phyloP scores from a whole-genome alignment of 2,113 vertebrate species.

The Melanerpes aurifrons region DNA sequence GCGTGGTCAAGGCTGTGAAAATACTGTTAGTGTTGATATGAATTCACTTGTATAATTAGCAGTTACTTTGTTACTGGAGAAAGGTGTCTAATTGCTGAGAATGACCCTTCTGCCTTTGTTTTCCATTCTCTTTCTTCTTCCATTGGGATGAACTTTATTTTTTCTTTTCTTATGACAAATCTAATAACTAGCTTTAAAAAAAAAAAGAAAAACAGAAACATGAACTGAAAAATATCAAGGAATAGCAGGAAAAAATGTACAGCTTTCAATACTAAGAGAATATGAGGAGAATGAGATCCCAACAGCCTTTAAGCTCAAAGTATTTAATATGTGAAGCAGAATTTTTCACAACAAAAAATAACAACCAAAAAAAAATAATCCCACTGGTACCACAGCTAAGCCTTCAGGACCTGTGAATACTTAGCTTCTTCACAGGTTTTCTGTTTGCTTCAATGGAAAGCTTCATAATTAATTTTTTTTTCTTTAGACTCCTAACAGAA shows the following conservation, averaged over 20 bases:
- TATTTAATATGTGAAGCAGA: neutral
- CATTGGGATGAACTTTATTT: neutral
- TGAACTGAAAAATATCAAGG: neutral
- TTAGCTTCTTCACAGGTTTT: neutral
- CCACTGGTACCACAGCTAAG: neutral
- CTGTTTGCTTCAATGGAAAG: neutral
- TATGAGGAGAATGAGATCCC: neutral
- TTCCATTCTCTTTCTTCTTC: neutral
- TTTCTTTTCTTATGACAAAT: neutral
- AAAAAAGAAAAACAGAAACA: neutral
- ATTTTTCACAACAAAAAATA: neutral
- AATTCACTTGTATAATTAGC: neutral
- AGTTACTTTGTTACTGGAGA: constrained; percentile 22
- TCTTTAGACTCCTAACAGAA: neutral
- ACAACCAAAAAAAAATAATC: neutral
- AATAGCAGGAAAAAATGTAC: neutral
- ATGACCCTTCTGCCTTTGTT: constrained; percentile 4
- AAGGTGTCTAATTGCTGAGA: constrained; percentile 30
- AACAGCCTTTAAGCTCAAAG: neutral
- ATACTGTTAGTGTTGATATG: neutral
- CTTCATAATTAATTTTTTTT: neutral
- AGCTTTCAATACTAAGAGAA: neutral
- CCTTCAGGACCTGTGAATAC: neutral
- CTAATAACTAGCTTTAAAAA: neutral
- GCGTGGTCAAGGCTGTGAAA: neutral